Conservation (phyloP, 2,113 vertebrate species). For the Verasper variegatus region DNA sequence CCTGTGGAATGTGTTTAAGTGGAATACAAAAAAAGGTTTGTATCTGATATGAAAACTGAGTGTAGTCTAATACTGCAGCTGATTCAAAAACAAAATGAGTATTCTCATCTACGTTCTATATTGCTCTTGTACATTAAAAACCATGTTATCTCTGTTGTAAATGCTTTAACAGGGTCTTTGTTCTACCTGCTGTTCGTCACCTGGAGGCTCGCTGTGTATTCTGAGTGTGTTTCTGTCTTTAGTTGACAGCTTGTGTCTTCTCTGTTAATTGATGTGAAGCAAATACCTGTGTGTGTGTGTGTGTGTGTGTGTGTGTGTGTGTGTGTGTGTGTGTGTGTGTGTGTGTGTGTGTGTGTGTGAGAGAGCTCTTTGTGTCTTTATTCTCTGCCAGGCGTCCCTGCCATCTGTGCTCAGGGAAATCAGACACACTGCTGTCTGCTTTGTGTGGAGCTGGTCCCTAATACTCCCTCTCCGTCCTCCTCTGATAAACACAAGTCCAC, state of each 20-base stretch:
- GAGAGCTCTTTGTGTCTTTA: conserved; percentile 8
- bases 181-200: not conserved
- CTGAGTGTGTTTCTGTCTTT: not conserved
- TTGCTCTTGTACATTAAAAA: not conserved
- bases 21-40: not conserved
- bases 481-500: not conserved
- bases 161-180: not conserved
- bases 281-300: not conserved
- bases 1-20: not conserved
- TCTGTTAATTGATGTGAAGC: not conserved
- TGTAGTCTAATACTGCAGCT: too few relatives aligned
- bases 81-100: not conserved
- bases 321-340: not conserved
- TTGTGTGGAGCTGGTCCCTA: conserved; percentile 1
- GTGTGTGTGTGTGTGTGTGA: too few relatives aligned
- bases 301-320: too few relatives aligned
- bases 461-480: not conserved
- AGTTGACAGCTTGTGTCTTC: not conserved
- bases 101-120: not conserved
- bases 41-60: not conserved
- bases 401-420: conserved; percentile 24
- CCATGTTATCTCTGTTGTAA: not conserved
- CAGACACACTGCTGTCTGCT: conserved; percentile 42
- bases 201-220: not conserved
- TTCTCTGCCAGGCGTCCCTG: conserved; percentile 16